phyloP scores from a whole-genome alignment of 53 echinoderm and acorn worm genomes.

The Pentamera pediparva region DNA sequence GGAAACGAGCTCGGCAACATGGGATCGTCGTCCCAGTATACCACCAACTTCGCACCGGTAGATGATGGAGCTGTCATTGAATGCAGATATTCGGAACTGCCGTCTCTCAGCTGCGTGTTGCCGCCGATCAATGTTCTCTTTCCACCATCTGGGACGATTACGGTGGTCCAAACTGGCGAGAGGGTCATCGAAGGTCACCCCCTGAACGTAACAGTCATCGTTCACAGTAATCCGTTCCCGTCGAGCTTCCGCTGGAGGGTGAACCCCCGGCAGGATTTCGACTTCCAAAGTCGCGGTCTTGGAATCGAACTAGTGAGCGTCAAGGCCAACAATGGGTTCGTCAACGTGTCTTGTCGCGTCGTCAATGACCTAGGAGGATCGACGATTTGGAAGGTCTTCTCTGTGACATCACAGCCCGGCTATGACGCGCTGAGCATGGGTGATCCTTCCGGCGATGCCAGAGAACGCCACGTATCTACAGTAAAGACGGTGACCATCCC shows the following conservation, averaged over 20 bases:
- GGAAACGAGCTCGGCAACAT: not conserved
- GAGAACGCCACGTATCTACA: no score
- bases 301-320: constrained; percentile 32
- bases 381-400: not conserved
- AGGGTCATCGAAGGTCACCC: constrained; percentile 25
- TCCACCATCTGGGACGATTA: not conserved
- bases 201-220: not conserved
- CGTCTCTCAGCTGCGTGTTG: not conserved
- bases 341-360: constrained; percentile 44
- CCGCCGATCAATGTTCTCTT: constrained; percentile 9
- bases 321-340: constrained; percentile 4
- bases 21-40: not conserved
- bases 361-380: constrained; percentile 29
- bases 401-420: no score
- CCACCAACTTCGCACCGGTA: not conserved
- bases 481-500: no score
- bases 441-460: no score
- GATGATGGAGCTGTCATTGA: constrained; percentile 26
- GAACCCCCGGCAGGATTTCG: constrained; percentile 13
- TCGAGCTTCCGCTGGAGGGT: constrained; percentile 23
- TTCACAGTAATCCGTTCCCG: constrained; percentile 23
- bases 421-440: no score
- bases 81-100: constrained; percentile 24
- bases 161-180: not conserved
- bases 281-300: not conserved